Evolutionary conservation across 2,888 invertebrate species (phyloP).

Genomic region (Tanytarsus gracilentus): DNA sequence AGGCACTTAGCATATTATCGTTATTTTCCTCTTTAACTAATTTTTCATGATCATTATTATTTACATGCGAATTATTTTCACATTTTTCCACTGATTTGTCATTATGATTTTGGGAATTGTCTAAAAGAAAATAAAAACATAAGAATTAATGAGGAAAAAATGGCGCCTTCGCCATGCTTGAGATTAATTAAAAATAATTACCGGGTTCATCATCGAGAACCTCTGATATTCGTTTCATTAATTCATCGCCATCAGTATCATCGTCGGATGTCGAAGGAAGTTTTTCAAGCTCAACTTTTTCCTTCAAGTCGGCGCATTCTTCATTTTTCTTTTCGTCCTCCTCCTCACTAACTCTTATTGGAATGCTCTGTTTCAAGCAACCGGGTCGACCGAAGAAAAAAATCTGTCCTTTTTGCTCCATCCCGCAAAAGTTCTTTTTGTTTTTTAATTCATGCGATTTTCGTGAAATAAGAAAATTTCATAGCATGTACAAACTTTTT

Average conservation of each 20-base stretch:
- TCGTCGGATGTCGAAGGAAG: neutral
- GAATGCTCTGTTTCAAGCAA: conserved; percentile 14
- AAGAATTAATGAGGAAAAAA: too few relatives aligned
- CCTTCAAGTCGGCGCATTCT: neutral
- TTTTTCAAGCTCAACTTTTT: neutral
- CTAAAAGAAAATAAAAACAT: too few relatives aligned
- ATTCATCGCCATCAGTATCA: neutral
- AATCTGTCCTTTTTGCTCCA: conserved; percentile 2
- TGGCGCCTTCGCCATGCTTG: too few relatives aligned
- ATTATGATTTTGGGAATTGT: too few relatives aligned
- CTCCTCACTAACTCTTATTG: neutral
- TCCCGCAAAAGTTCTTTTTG: neutral
- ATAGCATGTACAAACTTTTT: conserved; percentile 12
- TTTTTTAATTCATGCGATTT: neutral
- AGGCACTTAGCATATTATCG: too few relatives aligned
- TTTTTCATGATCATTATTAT: too few relatives aligned
- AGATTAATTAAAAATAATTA: too few relatives aligned
- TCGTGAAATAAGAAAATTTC: too few relatives aligned
- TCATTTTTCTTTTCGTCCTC: neutral
- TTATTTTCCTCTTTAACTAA: too few relatives aligned
- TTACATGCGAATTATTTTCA: too few relatives aligned
- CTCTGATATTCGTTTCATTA: neutral
- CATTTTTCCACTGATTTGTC: too few relatives aligned
- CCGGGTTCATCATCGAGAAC: too few relatives aligned
- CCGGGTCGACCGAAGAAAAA: conserved; percentile 20